These are phyloP conservation scores for Castor canadensis DNA, from an alignment of 2,113 vertebrate genomes.

Conservation along the genomic window DNA sequence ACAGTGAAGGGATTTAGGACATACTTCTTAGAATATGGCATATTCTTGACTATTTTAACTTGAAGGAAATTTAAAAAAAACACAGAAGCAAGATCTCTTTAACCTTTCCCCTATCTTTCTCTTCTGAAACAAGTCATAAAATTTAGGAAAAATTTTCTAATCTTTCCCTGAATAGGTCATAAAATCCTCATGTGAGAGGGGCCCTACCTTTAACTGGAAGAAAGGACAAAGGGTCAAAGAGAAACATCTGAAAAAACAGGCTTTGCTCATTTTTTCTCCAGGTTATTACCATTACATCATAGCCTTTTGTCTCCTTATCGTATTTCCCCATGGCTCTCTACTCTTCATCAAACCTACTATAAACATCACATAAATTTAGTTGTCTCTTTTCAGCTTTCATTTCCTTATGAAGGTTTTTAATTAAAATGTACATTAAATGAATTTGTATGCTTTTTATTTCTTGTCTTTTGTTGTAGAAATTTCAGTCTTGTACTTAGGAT, in stretches of 20 bases:
- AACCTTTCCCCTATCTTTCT: not conserved
- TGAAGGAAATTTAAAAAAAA: not conserved
- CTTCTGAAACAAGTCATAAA: not conserved
- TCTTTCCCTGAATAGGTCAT: too few species aligned
- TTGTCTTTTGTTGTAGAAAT: not conserved
- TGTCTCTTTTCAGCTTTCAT: not conserved
- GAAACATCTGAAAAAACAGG: too few species aligned
- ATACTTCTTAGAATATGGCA: not conserved
- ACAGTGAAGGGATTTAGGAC: not conserved
- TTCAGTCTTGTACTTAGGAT: not conserved
- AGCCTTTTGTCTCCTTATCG: not conserved
- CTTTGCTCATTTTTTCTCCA: too few species aligned
- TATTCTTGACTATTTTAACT: not conserved
- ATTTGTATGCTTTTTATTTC: not conserved
- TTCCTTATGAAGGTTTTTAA: not conserved
- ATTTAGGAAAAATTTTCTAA: too few species aligned
- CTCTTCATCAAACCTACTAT: too few species aligned
- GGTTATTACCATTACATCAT: not conserved
- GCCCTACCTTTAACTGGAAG: too few species aligned
- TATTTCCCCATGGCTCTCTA: not conserved
- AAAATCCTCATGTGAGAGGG: too few species aligned
- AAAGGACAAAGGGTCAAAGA: too few species aligned
- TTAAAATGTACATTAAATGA: not conserved
- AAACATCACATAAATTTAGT: too few species aligned
- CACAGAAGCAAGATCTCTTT: not conserved